Percentiles rank a stretch among this genome's conserved stretches.
Conservation (phyloP, 2,888 invertebrate genomes). For the Watsonalla binaria region DNA sequence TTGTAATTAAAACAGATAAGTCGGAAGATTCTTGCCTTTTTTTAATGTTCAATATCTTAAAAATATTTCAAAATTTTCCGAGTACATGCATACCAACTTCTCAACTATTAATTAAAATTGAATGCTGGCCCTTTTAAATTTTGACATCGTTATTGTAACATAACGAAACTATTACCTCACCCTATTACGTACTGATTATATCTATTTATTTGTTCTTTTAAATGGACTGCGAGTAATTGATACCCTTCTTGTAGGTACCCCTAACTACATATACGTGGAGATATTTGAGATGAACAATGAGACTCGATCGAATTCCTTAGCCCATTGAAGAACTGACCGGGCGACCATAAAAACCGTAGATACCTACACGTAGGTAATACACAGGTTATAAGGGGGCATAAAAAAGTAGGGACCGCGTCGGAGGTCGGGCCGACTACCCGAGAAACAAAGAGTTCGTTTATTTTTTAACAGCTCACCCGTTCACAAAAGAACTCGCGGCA, state of each 20-base stretch:
- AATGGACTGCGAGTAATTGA: constrained; percentile 44
- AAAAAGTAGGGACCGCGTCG: constrained; percentile 76
- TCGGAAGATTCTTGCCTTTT: too few species aligned
- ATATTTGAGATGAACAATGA: constrained; percentile 62
- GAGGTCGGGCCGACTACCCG: constrained; percentile 77
- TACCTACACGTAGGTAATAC: constrained; percentile 78
- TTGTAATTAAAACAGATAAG: too few species aligned
- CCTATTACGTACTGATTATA: constrained; percentile 30
- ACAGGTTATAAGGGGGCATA: constrained; percentile 77
- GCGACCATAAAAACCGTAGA: constrained; percentile 76
- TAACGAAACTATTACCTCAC: constrained; percentile 5
- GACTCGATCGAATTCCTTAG: constrained; percentile 77
- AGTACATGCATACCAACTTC: too few species aligned
- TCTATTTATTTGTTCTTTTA: constrained; percentile 31
- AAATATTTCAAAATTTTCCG: too few species aligned
- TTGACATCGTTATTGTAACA: too few species aligned
- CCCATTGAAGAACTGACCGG: constrained; percentile 77
- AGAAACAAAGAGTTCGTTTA: constrained; percentile 79
- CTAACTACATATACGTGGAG: constrained; percentile 41
- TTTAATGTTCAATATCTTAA: too few species aligned
- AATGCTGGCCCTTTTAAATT: too few species aligned
- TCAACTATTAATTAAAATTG: too few species aligned
- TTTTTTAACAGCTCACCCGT: constrained; percentile 78
- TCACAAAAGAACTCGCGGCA: constrained; percentile 75
- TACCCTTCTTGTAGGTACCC: constrained; percentile 38